Evolutionary conservation across 1,140 invertebrate genomes (phyloP).

Genomic region (Drosophila tsacasi): DNA sequence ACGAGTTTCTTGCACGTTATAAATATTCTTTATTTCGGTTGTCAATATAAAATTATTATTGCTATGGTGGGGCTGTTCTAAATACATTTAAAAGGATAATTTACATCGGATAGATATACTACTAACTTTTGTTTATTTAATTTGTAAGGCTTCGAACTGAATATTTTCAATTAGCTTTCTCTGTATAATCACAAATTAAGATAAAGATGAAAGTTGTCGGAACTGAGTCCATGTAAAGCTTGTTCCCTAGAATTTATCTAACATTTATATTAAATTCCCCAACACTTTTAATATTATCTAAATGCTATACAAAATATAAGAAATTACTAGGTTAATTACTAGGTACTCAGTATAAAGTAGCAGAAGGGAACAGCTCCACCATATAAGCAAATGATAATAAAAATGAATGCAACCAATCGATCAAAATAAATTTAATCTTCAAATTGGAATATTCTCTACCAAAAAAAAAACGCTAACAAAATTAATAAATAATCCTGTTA

Average conservation of each 20-base stretch:
- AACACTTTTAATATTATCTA: not conserved
- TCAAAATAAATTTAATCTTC: constrained; percentile 18
- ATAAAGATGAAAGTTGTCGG: too few relatives aligned
- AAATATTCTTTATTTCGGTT: constrained; percentile 57
- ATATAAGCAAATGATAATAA: not conserved
- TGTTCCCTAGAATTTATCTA: not conserved
- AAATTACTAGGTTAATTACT: not conserved
- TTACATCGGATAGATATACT: too few relatives aligned
- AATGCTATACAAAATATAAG: not conserved
- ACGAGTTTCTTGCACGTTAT: constrained; percentile 78
- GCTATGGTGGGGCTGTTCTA: constrained; percentile 41
- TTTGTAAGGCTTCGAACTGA: too few relatives aligned
- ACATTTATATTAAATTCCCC: not conserved
- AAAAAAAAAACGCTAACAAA: constrained; percentile 29
- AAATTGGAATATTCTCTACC: constrained; percentile 35
- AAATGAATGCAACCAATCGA: constrained; percentile 35
- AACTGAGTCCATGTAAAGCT: not conserved
- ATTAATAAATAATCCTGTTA: constrained; percentile 50
- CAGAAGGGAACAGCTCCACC: constrained; percentile 19
- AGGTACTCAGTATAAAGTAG: not conserved
- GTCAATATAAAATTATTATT: constrained; percentile 6
- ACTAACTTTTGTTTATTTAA: too few relatives aligned
- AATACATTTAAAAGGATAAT: not conserved
- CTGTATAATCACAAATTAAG: not conserved
- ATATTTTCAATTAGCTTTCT: not conserved